Conservation (phyloP, 2,888 invertebrate genomes). For the Hydriomena furcata region DNA sequence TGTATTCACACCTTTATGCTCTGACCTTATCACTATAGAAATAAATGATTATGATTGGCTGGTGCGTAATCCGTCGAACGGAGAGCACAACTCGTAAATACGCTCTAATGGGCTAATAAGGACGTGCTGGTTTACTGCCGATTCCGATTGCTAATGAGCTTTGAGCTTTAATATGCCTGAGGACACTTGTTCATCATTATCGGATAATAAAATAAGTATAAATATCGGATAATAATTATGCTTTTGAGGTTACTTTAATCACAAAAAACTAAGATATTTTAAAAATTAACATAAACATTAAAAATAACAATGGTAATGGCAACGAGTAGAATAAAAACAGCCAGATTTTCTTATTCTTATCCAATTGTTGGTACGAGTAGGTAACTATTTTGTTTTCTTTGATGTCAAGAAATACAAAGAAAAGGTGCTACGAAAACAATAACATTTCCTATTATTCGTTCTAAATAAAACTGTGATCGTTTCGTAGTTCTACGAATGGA, state of each 20-base stretch:
- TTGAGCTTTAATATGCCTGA: slow-evolving; percentile 8
- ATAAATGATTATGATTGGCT: slow-evolving; percentile 64
- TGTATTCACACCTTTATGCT: not conserved
- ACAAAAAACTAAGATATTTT: too few relatives aligned
- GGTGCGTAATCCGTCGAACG: slow-evolving; percentile 40
- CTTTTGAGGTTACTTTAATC: too few relatives aligned
- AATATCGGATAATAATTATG: too few relatives aligned
- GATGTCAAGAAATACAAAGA: not conserved
- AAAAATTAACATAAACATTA: too few relatives aligned
- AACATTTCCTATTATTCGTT: too few relatives aligned
- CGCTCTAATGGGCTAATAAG: slow-evolving; percentile 39
- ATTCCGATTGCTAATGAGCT: slow-evolving; percentile 37
- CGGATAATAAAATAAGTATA: too few relatives aligned
- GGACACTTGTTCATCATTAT: too few relatives aligned
- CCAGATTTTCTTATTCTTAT: too few relatives aligned
- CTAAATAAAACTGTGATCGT: not conserved
- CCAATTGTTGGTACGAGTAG: too few relatives aligned
- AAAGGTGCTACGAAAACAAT: not conserved
- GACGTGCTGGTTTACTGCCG: slow-evolving; percentile 43
- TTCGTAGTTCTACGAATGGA: not conserved
- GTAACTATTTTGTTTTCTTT: too few relatives aligned
- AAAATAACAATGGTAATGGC: too few relatives aligned
- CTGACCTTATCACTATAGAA: slow-evolving; percentile 48
- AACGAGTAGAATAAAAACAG: too few relatives aligned
- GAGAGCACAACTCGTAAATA: slow-evolving; percentile 40